Evolutionary conservation across 2,113 vertebrate species (phyloP).

Genomic region (Electrona antarctica): DNA sequence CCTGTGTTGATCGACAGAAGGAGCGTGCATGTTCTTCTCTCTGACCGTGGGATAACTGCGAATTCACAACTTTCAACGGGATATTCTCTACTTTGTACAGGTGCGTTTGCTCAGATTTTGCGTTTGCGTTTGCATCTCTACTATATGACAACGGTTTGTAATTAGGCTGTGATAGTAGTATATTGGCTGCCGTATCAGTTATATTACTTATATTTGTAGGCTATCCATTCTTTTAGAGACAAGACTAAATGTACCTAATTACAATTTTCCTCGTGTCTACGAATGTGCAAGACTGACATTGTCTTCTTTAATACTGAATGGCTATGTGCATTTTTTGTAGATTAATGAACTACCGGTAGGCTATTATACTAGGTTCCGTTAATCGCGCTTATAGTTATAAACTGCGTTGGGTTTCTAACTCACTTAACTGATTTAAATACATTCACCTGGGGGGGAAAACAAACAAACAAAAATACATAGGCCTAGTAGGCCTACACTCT

Average conservation of each 20-base stretch:
- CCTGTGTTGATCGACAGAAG: conserved; percentile 26
- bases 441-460: too few relatives aligned
- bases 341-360: not conserved
- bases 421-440: too few relatives aligned
- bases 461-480: too few relatives aligned
- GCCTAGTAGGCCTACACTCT: not conserved
- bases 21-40: conserved; percentile 12
- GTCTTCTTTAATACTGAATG: too few relatives aligned
- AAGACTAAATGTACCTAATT: too few relatives aligned
- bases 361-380: too few relatives aligned
- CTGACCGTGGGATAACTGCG: conserved; percentile 11
- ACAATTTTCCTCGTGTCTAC: too few relatives aligned
- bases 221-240: too few relatives aligned
- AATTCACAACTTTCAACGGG: not conserved
- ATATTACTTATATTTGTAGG: not conserved
- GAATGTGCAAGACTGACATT: too few relatives aligned
- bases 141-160: not conserved
- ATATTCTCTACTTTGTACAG: conserved; percentile 23
- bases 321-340: not conserved
- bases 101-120: conserved; percentile 25
- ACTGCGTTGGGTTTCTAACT: too few relatives aligned
- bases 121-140: not conserved
- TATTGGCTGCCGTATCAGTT: not conserved
- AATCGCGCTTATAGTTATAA: too few relatives aligned
- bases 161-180: not conserved